These are phyloP conservation scores for Macquaria australasica DNA, from an alignment of 2,113 vertebrate species.

Conservation along the genomic window DNA sequence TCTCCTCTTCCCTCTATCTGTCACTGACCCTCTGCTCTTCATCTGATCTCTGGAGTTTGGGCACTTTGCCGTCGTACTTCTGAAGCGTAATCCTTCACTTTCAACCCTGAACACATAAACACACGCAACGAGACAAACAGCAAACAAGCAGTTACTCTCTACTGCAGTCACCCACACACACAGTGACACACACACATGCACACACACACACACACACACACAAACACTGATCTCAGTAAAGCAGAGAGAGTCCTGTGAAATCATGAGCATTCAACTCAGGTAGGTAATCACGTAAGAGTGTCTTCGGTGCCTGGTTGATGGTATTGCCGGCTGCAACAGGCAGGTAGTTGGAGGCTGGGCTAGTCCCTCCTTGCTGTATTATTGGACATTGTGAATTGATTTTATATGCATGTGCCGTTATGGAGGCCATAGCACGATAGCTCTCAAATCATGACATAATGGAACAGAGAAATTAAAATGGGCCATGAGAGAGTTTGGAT, in stretches of 20 bases:
- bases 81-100: constrained; percentile 47
- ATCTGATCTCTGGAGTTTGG: constrained; percentile 48
- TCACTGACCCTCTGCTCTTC: constrained; percentile 50
- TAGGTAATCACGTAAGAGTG: constrained; percentile 57
- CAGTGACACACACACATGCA: constrained; percentile 18
- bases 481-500: neutral
- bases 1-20: constrained; percentile 29
- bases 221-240: constrained; percentile 35
- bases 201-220: constrained; percentile 10
- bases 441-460: constrained; percentile 16
- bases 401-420: constrained; percentile 1
- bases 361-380: constrained; percentile 23
- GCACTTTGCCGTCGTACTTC: neutral
- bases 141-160: constrained; percentile 20
- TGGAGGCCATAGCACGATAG: neutral
- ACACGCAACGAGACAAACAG: constrained; percentile 28
- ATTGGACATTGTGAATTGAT: constrained; percentile 37
- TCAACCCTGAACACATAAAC: constrained; percentile 47
- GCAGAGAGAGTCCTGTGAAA: constrained; percentile 41
- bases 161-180: constrained; percentile 22
- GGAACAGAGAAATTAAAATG: constrained; percentile 17
- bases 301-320: constrained; percentile 58
- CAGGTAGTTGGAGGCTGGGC: constrained; percentile 27
- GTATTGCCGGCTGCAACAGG: constrained; percentile 45
- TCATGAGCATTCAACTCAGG: constrained; percentile 61